Base-by-base conservation (phyloP, 1,140 invertebrate genomes). In the Babylonia areolata region DNA sequence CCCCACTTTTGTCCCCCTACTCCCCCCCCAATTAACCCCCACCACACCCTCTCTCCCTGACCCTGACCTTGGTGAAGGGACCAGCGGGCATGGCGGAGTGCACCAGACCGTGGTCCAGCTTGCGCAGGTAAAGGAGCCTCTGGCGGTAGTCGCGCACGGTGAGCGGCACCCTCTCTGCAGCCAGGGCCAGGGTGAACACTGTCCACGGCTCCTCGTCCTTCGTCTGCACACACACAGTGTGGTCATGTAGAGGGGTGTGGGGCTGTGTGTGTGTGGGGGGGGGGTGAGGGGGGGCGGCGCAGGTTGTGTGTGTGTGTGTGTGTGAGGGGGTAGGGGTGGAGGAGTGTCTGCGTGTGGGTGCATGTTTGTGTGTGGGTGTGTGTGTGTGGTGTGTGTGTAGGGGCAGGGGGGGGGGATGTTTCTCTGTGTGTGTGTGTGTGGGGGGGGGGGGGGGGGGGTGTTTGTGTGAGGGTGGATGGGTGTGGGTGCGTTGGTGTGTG, bases 111-210 rank as follows among this genome's bases (percentile, higher is more conserved):
- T 89, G 92, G n/a, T 96, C 95, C 54, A 99, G 94, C 87, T 96
- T 96, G 88, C 97, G 96, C 20, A 99, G 91, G 87, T 96, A 94
- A 77, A 96, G 94, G 9, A 98, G 92, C 91, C 97, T 96, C 28
- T 97, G 96, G 86, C 97, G 95, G 91, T 98, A 98, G 35, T 96
- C 96, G 81, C 97, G 96, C 3, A 99, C 95, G 23, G 95, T 95
- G 0, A 94, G 95, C 0, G 96, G 95, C 64, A 96, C 96, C 40
- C 94, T 95, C 95, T 98, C 97, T 5, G 97, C 96, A 85, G 95
- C 91, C 87, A 96, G 95, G 91, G 97, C 97, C 82, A 96, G 94
- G 51, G 95, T 94, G 90, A 97, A 97, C 0, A 97, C 89, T 77
- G 39, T 73, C 64, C 35, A 75, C 37, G 12, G 37, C 64, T 84